A percentile compares a stretch with the other conserved stretches of the same genome.
These are phyloP conservation scores for Sarcophaga caerulescens DNA, from an alignment of 2,888 invertebrate species.

Conservation along the genomic window DNA sequence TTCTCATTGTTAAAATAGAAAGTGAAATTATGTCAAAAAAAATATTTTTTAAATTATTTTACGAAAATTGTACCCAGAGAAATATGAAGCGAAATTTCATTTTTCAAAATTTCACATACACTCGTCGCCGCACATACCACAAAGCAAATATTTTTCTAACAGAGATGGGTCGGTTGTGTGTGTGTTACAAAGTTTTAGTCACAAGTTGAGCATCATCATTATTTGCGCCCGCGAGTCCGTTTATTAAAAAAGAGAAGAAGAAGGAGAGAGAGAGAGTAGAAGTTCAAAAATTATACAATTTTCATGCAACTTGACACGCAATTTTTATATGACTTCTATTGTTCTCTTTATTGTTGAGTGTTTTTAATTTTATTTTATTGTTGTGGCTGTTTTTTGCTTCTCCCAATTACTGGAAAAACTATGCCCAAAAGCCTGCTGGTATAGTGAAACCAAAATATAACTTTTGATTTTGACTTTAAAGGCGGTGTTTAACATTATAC, in stretches of 20 bases:
- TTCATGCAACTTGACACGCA: slow-evolving; percentile 62
- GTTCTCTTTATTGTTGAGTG: not conserved
- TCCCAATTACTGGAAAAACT: slow-evolving; percentile 46
- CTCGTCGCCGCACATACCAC: not conserved
- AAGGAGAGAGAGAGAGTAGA: not conserved
- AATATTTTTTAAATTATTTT: not conserved
- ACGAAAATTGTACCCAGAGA: slow-evolving; percentile 10
- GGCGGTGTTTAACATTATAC: not conserved
- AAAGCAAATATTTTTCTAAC: slow-evolving; percentile 29
- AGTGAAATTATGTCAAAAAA: slow-evolving; percentile 63
- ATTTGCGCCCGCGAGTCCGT: not conserved
- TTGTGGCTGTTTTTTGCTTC: slow-evolving; percentile 24
- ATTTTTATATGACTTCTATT: slow-evolving; percentile 21
- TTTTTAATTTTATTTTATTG: slow-evolving; percentile 15
- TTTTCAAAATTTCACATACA: slow-evolving; percentile 26
- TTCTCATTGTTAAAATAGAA: slow-evolving; percentile 31
- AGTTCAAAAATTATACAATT: slow-evolving; percentile 63
- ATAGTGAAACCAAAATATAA: slow-evolving; percentile 23
- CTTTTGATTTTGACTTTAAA: slow-evolving; percentile 36
- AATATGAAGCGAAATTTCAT: slow-evolving; percentile 58
- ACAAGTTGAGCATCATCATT: slow-evolving; percentile 38
- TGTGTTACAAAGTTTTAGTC: not conserved
- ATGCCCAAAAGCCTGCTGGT: slow-evolving; percentile 40
- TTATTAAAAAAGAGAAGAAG: not conserved
- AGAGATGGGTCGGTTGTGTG: slow-evolving; percentile 44